Base-by-base conservation (phyloP, 1,140 invertebrate genomes). In the Trichoplusia ni region DNA sequence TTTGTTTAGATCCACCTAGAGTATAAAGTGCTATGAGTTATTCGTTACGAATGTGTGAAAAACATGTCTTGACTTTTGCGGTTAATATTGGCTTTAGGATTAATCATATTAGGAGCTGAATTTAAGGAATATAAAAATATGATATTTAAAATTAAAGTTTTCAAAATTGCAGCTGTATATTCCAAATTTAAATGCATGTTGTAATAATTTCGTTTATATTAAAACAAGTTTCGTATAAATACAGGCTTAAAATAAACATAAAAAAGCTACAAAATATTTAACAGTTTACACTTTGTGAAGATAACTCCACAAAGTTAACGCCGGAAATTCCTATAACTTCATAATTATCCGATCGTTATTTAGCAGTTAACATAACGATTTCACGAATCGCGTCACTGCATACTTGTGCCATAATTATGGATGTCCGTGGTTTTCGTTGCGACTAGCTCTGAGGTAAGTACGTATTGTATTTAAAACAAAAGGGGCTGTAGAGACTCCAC, bases 401-500 rank as follows among this genome's bases (percentile, higher is more conserved):
- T 47, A 27, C 13, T 60, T 60, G 29, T 37, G 29, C 18, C 29
- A 25, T 47, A 47, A 60, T 60, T 60, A 47, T 16, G 11, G 2
- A 60, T 14, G 64, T 79, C 49, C 73, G 53, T 65, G 78, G 79
- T 74, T 77, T 73, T 69, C 64, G 77, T 49, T 60, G 64, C 54
- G 42, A 33, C 31, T n/a, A n/a, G n/a, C n/a, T n/a, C n/a, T n/a
- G 29, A 51, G 56, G 49, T 67, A 70, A 84, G 82, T 79, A 77
- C 59, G 53, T 76, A 88, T 90, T 88, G 85, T 90, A 72, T 72
- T 71, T 86, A 90, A 88, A 90, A 87, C 85, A 88, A 88, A 85
- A 76, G 77, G 67, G 70, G 67, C 79, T 63, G 73, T 66, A 81
- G 74, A 69, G 81, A 80, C 79, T 19, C 29, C 18, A 86, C 83